Evolutionary conservation across 2,888 invertebrate species (phyloP).

Genomic region (Cinara cedri): DNA sequence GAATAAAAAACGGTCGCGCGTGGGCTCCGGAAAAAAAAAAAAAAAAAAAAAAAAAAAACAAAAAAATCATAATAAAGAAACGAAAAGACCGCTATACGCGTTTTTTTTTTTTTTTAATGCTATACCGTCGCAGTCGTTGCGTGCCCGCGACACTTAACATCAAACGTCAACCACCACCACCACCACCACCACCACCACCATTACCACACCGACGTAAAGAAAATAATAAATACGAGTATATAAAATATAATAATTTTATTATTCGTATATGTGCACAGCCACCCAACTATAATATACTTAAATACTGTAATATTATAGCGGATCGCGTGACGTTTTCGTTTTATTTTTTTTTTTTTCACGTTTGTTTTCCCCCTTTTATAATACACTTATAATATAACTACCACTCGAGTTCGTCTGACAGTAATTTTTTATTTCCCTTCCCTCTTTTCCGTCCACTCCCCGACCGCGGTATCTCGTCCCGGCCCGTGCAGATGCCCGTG

Average conservation of each 20-base stretch:
- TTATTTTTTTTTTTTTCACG: slow-evolving; percentile 7
- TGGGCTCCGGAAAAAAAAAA: slow-evolving; percentile 30
- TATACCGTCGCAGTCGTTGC: slow-evolving; percentile 32
- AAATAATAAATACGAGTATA: neutral
- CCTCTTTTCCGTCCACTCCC: no score
- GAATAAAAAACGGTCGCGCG: slow-evolving; percentile 39
- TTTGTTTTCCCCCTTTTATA: neutral
- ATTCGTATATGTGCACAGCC: neutral
- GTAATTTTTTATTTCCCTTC: no score
- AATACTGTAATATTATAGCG: neutral
- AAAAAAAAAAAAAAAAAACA: slow-evolving; percentile 1
- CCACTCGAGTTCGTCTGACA: no score
- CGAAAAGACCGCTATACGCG: slow-evolving; percentile 9
- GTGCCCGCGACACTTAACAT: slow-evolving; percentile 53
- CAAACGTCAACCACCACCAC: slow-evolving; percentile 39
- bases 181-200: no score
- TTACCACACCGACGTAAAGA: slow-evolving; percentile 10
- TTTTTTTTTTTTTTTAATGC: neutral
- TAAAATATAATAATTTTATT: neutral
- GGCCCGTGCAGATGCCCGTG: slow-evolving; percentile 16
- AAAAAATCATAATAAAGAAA: slow-evolving; percentile 29
- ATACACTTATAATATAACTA: neutral
- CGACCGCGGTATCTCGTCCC: slow-evolving; percentile 31
- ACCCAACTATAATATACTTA: no score
- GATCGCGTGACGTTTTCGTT: slow-evolving; percentile 55